Evolutionary conservation across 2,888 invertebrate species (phyloP), one percentile per base, ranked within the genome.

Genomic region (Suillia variegata): DNA sequence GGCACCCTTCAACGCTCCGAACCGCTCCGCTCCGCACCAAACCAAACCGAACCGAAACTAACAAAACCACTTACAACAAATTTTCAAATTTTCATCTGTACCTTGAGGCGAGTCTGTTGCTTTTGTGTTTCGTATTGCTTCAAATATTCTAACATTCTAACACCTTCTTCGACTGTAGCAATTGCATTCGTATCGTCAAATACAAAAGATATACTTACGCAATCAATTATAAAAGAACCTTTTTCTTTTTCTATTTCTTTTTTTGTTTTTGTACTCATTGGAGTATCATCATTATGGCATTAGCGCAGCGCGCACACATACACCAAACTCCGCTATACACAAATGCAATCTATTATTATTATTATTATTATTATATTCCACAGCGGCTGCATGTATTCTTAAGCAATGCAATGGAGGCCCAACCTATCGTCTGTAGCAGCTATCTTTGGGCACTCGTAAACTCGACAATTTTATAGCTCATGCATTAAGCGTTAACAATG

Each of bases 231-330:
- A 38, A 38, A 38, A 38, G 6, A 38, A 38, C 38, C 38, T n/a
- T 38, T n/a, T 38, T 38, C 3, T n/a, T n/a, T n/a, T n/a, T n/a
- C n/a, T 10, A 12, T 53, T 34, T 2, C 22, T 4, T 22, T 33
- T 33, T 13, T 31, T n/a, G 20, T 18, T 51, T 12, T 13, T 21
- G 15, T 15, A 15, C 45, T 10, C 24, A 22, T 2, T 54, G n/a
- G 38, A 53, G 51, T 26, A 51, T 57, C 42, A 57, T 57, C 45
- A 52, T 57, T 51, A 57, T 57, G 38, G 45, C 56, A 57, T 57
- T 57, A 51, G 56, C 51, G 20, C 38, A 17, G 31, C 17, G 38
- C 10, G n/a, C n/a, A n/a, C n/a, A n/a, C n/a, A n/a, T n/a, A n/a
- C n/a, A n/a, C n/a, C n/a, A n/a, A n/a, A n/a, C n/a, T n/a, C n/a